Base-by-base conservation (phyloP, 2,113 vertebrate species). In the Peromyscus polionotus region DNA sequence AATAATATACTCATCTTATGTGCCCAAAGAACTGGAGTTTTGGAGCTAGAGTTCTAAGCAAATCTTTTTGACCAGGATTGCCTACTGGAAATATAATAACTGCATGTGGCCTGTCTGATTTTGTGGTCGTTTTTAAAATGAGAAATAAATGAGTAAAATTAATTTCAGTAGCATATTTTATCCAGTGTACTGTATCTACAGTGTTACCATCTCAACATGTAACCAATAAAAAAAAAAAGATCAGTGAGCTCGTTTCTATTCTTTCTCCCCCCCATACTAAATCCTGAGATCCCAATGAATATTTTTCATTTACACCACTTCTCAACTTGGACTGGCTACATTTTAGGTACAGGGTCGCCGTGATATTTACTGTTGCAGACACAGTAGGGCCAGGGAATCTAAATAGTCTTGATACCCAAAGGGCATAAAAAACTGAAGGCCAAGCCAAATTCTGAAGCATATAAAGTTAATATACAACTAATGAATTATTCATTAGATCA, bases 131-230 rank as follows among this genome's bases (percentile, higher is more conserved):
- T 84, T 94, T n/a, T 1, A 73, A 79, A 88, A 88, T 61, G 45
- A 75, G 24, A 85, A 88, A 95, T 4, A 86, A 61, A 77, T 63
- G 36, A 9, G 36, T 91, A 39, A 91, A 76, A 85, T 61, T 77
- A 51, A 96, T 86, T 92, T 89, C 80, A 83, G 10, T 79, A 76
- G 81, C 36, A 14, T 73, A 59, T 75, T 61, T 94, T 88, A 92
- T 76, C 70, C 51, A 93, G 68, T 65, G 63, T 14, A 75, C 72
- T 86, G 8, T 90, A 80, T 93, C 4, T 4, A 90, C 36, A 75
- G 42, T n/a, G n/a, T 80, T 80, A 84, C 45, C 7, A 92, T 76
- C 79, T 94, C 72, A 96, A 70, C 42, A 76, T 31, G 67, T 36
- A 68, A 22, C 73, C 51, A 76, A 70, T 88, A 28, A 10, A 67